These are phyloP conservation scores for Rhombomys opimus DNA, from an alignment of 2,113 vertebrate genomes.

Conservation along the genomic window DNA sequence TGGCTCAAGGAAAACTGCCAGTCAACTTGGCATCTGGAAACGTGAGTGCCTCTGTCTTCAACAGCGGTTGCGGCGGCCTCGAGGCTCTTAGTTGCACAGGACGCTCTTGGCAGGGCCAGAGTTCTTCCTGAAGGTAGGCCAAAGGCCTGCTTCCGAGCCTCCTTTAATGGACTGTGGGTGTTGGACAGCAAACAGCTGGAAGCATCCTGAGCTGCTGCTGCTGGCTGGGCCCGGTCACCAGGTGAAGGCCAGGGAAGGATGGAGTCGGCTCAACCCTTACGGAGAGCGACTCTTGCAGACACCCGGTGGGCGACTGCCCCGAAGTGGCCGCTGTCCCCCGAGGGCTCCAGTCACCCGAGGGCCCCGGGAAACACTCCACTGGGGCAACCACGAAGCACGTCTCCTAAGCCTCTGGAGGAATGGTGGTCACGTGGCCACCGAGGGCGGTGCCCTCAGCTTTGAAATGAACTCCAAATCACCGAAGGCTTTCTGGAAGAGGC, in stretches of 20 bases:
- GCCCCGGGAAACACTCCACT: slow-evolving; percentile 20
- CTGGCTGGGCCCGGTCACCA: no score
- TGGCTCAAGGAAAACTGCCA: slow-evolving; percentile 5
- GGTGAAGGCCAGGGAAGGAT: background rate
- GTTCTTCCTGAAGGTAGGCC: background rate
- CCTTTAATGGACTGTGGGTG: background rate
- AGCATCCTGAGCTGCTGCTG: background rate
- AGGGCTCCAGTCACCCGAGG: slow-evolving; percentile 57
- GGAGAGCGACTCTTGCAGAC: background rate
- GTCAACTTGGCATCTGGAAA: slow-evolving; percentile 25
- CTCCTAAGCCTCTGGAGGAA: slow-evolving; percentile 68
- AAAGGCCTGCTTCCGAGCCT: background rate
- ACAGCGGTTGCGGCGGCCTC: background rate
- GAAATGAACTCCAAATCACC: slow-evolving; percentile 72
- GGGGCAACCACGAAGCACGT: slow-evolving; percentile 70
- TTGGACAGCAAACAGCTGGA: background rate
- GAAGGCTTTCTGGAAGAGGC: slow-evolving; percentile 83
- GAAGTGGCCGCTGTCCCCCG: slow-evolving; percentile 52
- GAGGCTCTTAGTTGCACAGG: background rate
- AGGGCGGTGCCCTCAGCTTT: slow-evolving; percentile 73
- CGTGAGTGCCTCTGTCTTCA: background rate
- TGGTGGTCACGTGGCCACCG: slow-evolving; percentile 74
- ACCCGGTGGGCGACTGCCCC: background rate
- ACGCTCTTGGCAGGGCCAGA: background rate
- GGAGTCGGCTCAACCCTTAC: background rate